Percentiles rank a stretch among this genome's conserved stretches.
Conservation (phyloP, 2,888 invertebrate genomes). For the Stenchaetothrips biformis region DNA sequence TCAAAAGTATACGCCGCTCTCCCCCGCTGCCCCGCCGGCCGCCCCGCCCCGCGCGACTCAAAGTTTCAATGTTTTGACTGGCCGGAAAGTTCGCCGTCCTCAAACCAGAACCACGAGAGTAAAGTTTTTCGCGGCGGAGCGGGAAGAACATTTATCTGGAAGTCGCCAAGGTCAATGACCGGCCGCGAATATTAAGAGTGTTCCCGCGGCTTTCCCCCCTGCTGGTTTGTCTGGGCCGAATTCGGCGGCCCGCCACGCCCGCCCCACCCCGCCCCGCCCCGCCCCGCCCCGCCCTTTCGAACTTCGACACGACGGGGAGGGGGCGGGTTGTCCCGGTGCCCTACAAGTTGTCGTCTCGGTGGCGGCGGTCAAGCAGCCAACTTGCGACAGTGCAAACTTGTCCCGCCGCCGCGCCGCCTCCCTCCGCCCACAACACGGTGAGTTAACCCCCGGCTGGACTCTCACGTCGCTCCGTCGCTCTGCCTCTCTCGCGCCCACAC, state of each 20-base stretch:
- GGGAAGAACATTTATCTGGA: conserved; percentile 17
- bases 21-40: background rate
- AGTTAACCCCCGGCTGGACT: background rate
- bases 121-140: conserved; percentile 13
- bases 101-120: conserved; percentile 23
- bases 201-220: background rate
- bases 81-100: conserved; percentile 24
- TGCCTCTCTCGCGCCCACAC: background rate
- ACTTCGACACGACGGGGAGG: background rate
- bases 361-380: background rate
- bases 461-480: background rate
- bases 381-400: background rate
- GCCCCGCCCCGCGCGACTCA: background rate
- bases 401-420: background rate
- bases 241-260: background rate
- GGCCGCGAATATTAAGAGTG: conserved; percentile 17
- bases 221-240: background rate
- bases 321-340: conserved; percentile 1
- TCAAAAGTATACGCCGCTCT: conserved; percentile 8
- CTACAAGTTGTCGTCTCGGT: conserved; percentile 8
- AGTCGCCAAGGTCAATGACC: conserved; percentile 20
- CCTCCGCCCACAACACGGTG: background rate
- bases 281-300: background rate
- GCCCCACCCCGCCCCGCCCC: background rate
- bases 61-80: conserved; percentile 25